phyloP scores from a whole-genome alignment of 2,113 vertebrate species.

The Rousettus leschenaultii region DNA sequence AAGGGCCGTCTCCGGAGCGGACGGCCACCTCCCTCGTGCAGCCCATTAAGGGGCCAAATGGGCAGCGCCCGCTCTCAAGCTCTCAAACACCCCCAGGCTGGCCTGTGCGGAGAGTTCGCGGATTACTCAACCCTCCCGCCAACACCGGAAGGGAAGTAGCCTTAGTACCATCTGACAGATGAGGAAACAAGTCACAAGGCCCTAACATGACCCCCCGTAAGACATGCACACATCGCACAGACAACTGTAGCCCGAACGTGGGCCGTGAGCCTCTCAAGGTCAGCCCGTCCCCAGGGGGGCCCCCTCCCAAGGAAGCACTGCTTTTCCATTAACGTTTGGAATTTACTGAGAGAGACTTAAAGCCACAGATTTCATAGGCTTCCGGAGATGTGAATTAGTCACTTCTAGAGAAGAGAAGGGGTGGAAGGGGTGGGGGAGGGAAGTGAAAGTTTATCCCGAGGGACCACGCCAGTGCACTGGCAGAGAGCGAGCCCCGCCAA shows the following conservation, averaged over 20 bases:
- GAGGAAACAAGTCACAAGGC: neutral
- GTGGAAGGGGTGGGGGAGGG: neutral
- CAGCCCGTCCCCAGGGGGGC: neutral
- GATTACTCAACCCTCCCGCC: neutral
- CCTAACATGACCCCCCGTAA: no score
- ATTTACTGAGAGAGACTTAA: neutral
- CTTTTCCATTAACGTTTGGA: neutral
- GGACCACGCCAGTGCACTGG: fast-evolving
- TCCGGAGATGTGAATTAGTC: neutral
- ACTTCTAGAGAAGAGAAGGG: neutral
- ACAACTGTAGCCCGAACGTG: neutral
- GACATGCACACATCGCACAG: neutral
- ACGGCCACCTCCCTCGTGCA: neutral
- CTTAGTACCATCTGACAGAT: neutral
- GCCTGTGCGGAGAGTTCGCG: neutral
- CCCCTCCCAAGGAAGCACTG: neutral
- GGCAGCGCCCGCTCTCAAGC: neutral
- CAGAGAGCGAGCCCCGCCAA: neutral
- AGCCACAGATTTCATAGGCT: neutral
- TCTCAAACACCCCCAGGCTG: fast-evolving
- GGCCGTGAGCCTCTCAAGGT: neutral
- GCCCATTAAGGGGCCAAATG: neutral
- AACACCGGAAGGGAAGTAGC: neutral
- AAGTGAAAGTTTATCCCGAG: neutral
- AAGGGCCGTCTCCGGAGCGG: neutral